Evolutionary conservation across 2,113 vertebrate genomes (phyloP).

Genomic region (Quiscalus mexicanus): DNA sequence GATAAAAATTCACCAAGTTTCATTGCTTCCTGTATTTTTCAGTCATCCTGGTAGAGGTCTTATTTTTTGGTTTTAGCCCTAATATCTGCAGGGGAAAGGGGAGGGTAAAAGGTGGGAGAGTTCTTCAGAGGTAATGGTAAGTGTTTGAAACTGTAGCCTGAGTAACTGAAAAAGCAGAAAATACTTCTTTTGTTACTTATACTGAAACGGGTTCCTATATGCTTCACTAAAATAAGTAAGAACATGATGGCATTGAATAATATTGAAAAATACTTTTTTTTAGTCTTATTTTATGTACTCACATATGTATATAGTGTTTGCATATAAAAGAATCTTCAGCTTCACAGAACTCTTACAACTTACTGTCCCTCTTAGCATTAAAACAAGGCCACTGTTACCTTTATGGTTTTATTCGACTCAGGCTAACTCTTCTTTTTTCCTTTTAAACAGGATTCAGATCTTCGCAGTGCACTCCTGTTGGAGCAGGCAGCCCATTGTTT

Average conservation of each 20-base stretch:
- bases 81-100: background rate
- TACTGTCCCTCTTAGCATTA: background rate
- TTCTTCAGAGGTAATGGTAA: constrained; percentile 57
- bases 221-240: background rate
- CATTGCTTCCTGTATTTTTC: background rate
- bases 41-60: constrained; percentile 44
- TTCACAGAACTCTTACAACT: background rate
- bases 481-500: constrained; percentile 98
- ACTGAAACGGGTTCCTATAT: background rate
- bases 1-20: background rate
- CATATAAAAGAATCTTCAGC: background rate
- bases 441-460: constrained; percentile 90
- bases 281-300: background rate
- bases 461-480: constrained; percentile 93
- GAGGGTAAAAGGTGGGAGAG: constrained; percentile 55
- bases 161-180: constrained; percentile 55
- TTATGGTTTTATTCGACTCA: background rate
- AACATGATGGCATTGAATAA: background rate
- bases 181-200: background rate
- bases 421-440: background rate
- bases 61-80: constrained; percentile 43
- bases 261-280: background rate
- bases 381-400: background rate
- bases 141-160: constrained; percentile 19
- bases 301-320: background rate